These are phyloP conservation scores for Lapara coniferarum DNA, from an alignment of 2,888 invertebrate genomes.

Conservation along the genomic window DNA sequence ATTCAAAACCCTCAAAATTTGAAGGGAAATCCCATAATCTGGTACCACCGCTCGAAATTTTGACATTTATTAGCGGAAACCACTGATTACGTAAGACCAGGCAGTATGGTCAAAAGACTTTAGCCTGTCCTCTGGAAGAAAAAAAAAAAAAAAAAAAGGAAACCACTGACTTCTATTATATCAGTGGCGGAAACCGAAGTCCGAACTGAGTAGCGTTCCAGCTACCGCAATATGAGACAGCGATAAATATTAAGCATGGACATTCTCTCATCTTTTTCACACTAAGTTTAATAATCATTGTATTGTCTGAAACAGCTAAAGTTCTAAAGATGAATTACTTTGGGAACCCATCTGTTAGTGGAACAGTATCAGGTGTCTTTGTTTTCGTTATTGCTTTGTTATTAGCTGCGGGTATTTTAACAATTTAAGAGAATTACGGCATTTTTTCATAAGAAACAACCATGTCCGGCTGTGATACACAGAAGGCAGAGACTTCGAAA, in stretches of 20 bases:
- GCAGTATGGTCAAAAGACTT: too few relatives aligned
- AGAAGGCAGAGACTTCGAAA: conserved; percentile 69
- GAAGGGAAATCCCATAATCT: too few relatives aligned
- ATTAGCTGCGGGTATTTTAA: conserved; percentile 4
- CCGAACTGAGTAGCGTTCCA: not conserved
- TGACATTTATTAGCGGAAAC: too few relatives aligned
- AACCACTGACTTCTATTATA: not conserved
- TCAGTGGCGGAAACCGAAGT: too few relatives aligned
- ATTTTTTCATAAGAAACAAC: conserved; percentile 34
- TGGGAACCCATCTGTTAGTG: not conserved
- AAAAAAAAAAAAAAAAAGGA: too few relatives aligned
- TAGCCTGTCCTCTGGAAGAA: too few relatives aligned
- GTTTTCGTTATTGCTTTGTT: conserved; percentile 23
- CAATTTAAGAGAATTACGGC: not conserved
- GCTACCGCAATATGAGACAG: not conserved
- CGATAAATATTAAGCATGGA: not conserved
- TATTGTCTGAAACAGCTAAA: not conserved
- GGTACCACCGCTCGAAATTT: too few relatives aligned
- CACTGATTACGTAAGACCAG: too few relatives aligned
- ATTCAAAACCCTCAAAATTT: too few relatives aligned
- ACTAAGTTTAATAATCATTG: not conserved
- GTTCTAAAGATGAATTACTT: not conserved
- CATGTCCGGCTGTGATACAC: conserved; percentile 74
- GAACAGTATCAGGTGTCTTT: conserved; percentile 15
- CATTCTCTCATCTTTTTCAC: not conserved